phyloP scores from a whole-genome alignment of 2,113 vertebrate genomes.

The Albula goreensis region DNA sequence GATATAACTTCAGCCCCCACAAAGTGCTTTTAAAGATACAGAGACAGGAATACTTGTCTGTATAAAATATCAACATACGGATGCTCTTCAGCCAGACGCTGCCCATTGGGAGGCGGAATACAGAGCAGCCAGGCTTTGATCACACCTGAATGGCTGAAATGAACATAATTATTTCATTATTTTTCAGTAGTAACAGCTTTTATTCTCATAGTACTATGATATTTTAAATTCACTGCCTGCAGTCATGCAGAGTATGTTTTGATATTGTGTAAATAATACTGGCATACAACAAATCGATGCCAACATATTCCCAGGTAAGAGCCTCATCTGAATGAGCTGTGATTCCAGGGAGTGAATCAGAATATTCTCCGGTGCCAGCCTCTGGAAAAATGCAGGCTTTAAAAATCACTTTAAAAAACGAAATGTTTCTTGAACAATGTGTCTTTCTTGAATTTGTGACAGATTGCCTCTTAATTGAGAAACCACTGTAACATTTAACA shows the following conservation, averaged over 20 bases:
- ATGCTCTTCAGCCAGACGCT: slow-evolving; percentile 47
- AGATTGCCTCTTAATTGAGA: slow-evolving; percentile 18
- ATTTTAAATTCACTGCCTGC: no score
- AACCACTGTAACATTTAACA: slow-evolving; percentile 19
- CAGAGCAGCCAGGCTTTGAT: slow-evolving; percentile 56
- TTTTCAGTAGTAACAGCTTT: no score
- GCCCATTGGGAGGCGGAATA: slow-evolving; percentile 41
- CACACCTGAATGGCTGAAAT: slow-evolving; percentile 56
- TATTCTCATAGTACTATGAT: no score
- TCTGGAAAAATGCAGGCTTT: neutral
- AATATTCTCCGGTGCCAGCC: neutral
- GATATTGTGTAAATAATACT: neutral
- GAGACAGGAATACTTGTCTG: slow-evolving; percentile 50
- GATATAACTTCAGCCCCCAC: slow-evolving; percentile 4
- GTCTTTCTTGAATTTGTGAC: slow-evolving; percentile 3
- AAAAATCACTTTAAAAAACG: neutral
- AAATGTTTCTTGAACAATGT: slow-evolving; percentile 6
- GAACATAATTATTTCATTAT: neutral
- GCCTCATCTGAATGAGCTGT: neutral
- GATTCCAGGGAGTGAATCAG: neutral
- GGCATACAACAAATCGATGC: neutral
- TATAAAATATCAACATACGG: slow-evolving; percentile 54
- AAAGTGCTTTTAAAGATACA: slow-evolving; percentile 61
- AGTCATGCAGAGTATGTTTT: neutral
- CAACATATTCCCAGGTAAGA: neutral